Evolutionary conservation across 1,140 invertebrate species (phyloP).

Genomic region (Drosophila biarmipes): DNA sequence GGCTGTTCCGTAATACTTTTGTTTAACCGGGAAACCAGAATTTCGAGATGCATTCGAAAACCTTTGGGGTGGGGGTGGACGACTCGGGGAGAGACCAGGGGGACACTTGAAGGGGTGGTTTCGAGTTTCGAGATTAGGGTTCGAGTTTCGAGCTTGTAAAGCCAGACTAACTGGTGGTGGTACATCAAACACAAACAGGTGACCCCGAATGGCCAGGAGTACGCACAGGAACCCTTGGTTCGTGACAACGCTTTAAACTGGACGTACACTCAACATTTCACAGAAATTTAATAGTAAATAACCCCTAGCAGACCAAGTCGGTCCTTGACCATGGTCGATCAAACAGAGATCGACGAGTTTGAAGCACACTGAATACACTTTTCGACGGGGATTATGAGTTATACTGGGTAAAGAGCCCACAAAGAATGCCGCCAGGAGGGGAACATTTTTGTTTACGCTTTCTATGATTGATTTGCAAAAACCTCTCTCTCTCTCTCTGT

Average conservation of each 20-base stretch:
- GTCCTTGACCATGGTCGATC: conserved; percentile 9
- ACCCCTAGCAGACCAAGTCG: conserved; percentile 15
- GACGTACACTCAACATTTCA: conserved; percentile 11
- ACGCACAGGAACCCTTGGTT: not conserved
- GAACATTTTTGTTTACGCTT: conserved; percentile 1
- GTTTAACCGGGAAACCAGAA: conserved; percentile 27
- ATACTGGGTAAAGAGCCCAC: conserved; percentile 9
- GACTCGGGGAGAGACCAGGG: conserved; percentile 17
- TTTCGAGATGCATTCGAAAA: conserved; percentile 15
- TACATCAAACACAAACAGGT: conserved; percentile 12
- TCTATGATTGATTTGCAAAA: not conserved
- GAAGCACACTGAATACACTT: conserved; percentile 16
- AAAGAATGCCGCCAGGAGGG: conserved; percentile 1
- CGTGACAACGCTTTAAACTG: conserved; percentile 1
- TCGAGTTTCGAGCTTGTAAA: not conserved
- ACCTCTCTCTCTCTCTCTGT: not conserved
- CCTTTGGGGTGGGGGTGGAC: conserved; percentile 15
- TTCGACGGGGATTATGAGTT: conserved; percentile 7
- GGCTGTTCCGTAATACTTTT: conserved; percentile 13
- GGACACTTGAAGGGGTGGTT: conserved; percentile 9
- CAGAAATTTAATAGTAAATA: conserved; percentile 22
- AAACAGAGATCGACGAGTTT: conserved; percentile 6
- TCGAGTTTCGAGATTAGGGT: too few species aligned
- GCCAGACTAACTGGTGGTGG: conserved; percentile 2
- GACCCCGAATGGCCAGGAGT: conserved; percentile 13